Conservation (phyloP, 2,888 invertebrate species). For the Thymelicus acteon region DNA sequence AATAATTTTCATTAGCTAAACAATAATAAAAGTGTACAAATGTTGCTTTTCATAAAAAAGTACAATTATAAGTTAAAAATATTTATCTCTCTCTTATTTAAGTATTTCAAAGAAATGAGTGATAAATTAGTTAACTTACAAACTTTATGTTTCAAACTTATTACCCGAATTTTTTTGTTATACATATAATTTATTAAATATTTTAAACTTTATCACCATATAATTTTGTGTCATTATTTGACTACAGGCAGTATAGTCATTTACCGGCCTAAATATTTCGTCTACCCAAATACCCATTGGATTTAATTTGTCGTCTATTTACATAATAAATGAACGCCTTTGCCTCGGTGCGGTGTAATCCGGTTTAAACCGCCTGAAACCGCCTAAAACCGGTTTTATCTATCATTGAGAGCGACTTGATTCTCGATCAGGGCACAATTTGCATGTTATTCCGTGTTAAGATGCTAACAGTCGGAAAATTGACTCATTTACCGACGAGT, state of each 20-base stretch:
- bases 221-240: not conserved
- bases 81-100: too few relatives aligned
- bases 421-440: constrained; percentile 80
- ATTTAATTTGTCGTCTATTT: constrained; percentile 84
- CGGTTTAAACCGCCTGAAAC: constrained; percentile 71
- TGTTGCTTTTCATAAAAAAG: too few relatives aligned
- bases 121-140: too few relatives aligned
- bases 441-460: constrained; percentile 77
- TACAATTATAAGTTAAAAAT: too few relatives aligned
- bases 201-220: too few relatives aligned
- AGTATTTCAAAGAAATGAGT: too few relatives aligned
- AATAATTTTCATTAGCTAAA: too few relatives aligned
- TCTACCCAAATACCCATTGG: constrained; percentile 81
- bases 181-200: too few relatives aligned
- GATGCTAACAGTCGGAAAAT: constrained; percentile 70
- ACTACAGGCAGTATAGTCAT: constrained; percentile 46
- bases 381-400: constrained; percentile 78
- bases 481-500: constrained; percentile 62
- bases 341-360: constrained; percentile 74
- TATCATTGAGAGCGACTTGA: constrained; percentile 81
- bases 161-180: too few relatives aligned
- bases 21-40: too few relatives aligned
- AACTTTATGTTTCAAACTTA: too few relatives aligned
- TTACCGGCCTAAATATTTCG: constrained; percentile 68
- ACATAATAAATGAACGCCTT: constrained; percentile 83